Percentiles rank a stretch among this genome's conserved stretches.
These are phyloP conservation scores for Gasterosteus aculeatus DNA, from an alignment of 2,113 vertebrate species.

Conservation along the genomic window DNA sequence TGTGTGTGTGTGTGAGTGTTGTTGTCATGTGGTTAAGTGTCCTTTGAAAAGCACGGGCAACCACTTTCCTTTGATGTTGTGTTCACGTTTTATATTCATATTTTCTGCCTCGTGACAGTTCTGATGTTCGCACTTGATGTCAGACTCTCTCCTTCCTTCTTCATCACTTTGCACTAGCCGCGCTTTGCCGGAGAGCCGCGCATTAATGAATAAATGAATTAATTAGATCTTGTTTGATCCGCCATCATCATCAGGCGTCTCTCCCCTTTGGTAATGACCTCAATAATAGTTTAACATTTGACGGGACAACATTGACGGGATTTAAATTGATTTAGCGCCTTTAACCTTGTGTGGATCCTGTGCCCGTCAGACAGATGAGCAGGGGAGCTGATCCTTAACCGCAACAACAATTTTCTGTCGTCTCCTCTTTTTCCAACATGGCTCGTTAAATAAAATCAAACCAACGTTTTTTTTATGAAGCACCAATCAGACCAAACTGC, in stretches of 20 bases:
- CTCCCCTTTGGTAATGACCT: constrained; percentile 74
- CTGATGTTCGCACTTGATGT: constrained; percentile 54
- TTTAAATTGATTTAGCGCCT: constrained; percentile 79
- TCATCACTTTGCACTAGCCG: constrained; percentile 50
- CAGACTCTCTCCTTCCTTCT: constrained; percentile 37
- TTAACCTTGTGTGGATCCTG: constrained; percentile 45
- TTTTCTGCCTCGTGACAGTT: constrained; percentile 61
- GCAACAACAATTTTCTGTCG: constrained; percentile 14
- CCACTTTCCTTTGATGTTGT: constrained; percentile 59
- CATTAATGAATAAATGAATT: constrained; percentile 77
- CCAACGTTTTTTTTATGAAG: neutral
- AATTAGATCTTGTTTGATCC: constrained; percentile 79
- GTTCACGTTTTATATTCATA: constrained; percentile 63
- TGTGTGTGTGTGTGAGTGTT: too few species aligned
- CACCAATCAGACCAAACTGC: neutral
- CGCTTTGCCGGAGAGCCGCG: too few species aligned
- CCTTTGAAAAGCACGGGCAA: constrained; percentile 58
- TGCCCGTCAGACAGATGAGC: constrained; percentile 28
- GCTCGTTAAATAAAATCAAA: constrained; percentile 8
- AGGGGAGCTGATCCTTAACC: constrained; percentile 31
- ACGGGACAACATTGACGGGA: too few species aligned
- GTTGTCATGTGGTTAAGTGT: constrained; percentile 40
- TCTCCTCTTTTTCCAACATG: constrained; percentile 10
- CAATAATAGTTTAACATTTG: too few species aligned
- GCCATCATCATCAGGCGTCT: constrained; percentile 66